Evolutionary conservation across 2,113 vertebrate genomes (phyloP), one percentile per base, ranked within the genome.

Genomic region (Eleginops maclovinus): DNA sequence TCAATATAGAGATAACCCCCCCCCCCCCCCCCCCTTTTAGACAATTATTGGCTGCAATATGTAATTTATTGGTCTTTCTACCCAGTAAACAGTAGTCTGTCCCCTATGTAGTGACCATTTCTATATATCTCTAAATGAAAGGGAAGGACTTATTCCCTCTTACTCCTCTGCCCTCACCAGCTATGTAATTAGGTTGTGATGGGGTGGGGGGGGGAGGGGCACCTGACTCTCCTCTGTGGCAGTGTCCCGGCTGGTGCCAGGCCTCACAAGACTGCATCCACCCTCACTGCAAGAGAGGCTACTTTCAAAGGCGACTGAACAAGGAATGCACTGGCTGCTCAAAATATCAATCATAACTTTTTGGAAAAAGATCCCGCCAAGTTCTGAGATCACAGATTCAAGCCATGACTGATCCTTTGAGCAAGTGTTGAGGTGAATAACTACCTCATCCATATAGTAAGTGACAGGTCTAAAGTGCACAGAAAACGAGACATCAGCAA

Each of bases 111-210:
- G 44, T 63, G 53, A 68, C 46, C 47, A 8, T 55, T 44, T 55
- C 60, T 82, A 44, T 54, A 71, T 63, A 65, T 75, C 26, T 78
- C 62, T 60, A 84, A 82, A 89, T 92, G 62, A 88, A 80, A 91
- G 78, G 73, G 76, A 70, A 61, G 78, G 43, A 49, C 81, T 77
- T 64, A 59, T 80, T 84, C 73, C n/a, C 75, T 82, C 78, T 92
- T 72, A 69, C 62, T 74, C 54, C 47, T 86, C 43, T 77, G 69
- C 74, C 71, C 84, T 78, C 21, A 68, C 19, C 54, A 67, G 51
- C 68, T 89, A 83, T 92, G 79, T 91, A 88, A 91, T 93, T 92
- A 78, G 21, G 70, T 26, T 77, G 74, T 75, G 69, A 83, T 72
- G 62, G 64, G 71, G 70, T 61, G 78, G 72, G n/a, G n/a, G n/a